Percentiles rank a stretch among this genome's conserved stretches.
phyloP scores from a whole-genome alignment of 2,113 vertebrate genomes.

The Eulacestoma nigropectus region DNA sequence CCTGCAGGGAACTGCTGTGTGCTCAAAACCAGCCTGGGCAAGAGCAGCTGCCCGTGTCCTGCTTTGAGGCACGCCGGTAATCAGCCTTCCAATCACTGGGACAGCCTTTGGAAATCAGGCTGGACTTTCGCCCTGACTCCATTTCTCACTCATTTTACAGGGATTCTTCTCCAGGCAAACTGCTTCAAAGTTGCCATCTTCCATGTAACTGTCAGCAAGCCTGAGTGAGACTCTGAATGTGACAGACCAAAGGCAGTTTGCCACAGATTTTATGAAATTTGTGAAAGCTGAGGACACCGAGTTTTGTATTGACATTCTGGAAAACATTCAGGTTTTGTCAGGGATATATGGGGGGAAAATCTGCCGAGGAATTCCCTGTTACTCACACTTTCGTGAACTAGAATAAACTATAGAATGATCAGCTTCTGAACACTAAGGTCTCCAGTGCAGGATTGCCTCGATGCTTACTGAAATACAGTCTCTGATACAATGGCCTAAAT shows the following conservation, averaged over 20 bases:
- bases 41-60: slow-evolving; percentile 16
- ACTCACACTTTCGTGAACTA: slow-evolving; percentile 37
- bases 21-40: slow-evolving; percentile 18
- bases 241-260: slow-evolving; percentile 61
- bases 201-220: slow-evolving; percentile 29
- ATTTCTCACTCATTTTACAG: not conserved
- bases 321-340: slow-evolving; percentile 59
- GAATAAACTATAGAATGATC: slow-evolving; percentile 46
- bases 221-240: slow-evolving; percentile 27
- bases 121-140: slow-evolving; percentile 39
- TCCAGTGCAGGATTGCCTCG: not conserved
- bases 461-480: not conserved
- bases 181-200: slow-evolving; percentile 33
- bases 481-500: not conserved
- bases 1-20: not conserved
- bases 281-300: slow-evolving; percentile 60
- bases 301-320: slow-evolving; percentile 51
- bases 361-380: slow-evolving; percentile 55
- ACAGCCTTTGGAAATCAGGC: slow-evolving; percentile 53
- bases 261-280: slow-evolving; percentile 48
- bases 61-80: slow-evolving; percentile 30
- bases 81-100: not conserved
- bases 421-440: not conserved
- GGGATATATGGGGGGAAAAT: not conserved
- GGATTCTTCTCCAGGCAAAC: slow-evolving; percentile 30